Evolutionary conservation across 2,888 invertebrate genomes (phyloP).

Genomic region (Morpho helenor): DNA sequence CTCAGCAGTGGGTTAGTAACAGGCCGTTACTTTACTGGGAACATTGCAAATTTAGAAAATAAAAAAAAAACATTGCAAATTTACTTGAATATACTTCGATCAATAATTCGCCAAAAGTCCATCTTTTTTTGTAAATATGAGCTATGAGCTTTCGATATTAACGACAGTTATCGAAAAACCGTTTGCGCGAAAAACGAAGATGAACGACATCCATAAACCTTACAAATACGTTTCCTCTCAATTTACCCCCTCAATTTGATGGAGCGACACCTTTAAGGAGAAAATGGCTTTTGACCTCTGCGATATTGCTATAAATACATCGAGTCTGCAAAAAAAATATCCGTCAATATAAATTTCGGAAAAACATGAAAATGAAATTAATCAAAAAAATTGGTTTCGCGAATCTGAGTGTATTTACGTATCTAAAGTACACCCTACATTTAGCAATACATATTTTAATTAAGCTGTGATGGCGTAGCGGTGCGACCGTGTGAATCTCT

Average conservation of each 20-base stretch:
- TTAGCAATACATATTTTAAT: no score
- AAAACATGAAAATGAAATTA: neutral
- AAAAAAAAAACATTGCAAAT: no score
- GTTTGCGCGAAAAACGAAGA: constrained; percentile 7
- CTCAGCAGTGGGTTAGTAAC: no score
- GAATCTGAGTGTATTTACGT: no score
- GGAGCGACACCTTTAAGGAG: constrained; percentile 7
- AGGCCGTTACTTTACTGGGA: no score
- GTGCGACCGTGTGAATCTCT: no score
- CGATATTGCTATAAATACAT: neutral
- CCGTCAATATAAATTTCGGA: neutral
- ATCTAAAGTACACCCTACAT: no score
- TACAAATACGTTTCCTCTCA: constrained; percentile 12
- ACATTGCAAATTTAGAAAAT: no score
- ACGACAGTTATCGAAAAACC: constrained; percentile 6
- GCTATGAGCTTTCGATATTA: constrained; percentile 3
- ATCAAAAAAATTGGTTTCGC: neutral
- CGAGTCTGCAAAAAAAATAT: neutral
- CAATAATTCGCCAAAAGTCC: no score
- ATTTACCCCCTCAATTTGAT: constrained; percentile 8
- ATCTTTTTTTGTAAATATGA: no score
- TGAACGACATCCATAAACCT: constrained; percentile 9
- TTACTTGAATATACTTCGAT: no score
- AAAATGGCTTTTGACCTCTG: neutral
- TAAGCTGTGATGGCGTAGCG: no score